Conservation (phyloP, 2,113 vertebrate genomes). For the Paracanthobrama guichenoti region DNA sequence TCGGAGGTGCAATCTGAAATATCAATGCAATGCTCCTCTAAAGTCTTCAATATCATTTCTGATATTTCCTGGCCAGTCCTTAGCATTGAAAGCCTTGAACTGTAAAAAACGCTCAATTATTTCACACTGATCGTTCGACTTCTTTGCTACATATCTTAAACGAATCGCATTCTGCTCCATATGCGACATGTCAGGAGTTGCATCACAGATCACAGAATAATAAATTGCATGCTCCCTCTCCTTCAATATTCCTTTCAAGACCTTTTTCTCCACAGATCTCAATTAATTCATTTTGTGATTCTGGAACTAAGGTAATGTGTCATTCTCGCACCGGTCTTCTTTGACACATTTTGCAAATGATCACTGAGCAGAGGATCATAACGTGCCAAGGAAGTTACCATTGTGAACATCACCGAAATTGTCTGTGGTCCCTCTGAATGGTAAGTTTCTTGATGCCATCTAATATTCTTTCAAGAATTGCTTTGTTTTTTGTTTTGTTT, state of each 20-base stretch:
- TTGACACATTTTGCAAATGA: not conserved
- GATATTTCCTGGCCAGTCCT: not conserved
- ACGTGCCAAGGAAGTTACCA: not conserved
- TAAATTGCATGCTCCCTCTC: not conserved
- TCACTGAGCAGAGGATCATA: not conserved
- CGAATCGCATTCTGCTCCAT: not conserved
- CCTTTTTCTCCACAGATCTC: not conserved
- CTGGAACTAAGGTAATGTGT: no score
- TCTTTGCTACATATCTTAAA: not conserved
- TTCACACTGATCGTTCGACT: not conserved
- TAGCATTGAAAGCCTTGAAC: not conserved
- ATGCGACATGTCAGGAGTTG: slow-evolving; percentile 4
- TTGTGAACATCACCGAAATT: not conserved
- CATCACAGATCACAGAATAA: slow-evolving; percentile 14
- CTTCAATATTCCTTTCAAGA: not conserved
- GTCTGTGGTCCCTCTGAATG: no score
- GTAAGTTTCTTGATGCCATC: not conserved
- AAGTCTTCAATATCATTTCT: slow-evolving; percentile 1
- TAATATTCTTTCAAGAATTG: slow-evolving; percentile 10
- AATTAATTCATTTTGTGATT: not conserved
- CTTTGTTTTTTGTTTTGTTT: no score
- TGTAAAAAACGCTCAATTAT: not conserved
- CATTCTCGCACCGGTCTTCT: not conserved
- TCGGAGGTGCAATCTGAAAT: not conserved
- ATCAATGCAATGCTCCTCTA: not conserved